Conservation (phyloP, 2,113 vertebrate species). For the Tympanuchus pallidicinctus region DNA sequence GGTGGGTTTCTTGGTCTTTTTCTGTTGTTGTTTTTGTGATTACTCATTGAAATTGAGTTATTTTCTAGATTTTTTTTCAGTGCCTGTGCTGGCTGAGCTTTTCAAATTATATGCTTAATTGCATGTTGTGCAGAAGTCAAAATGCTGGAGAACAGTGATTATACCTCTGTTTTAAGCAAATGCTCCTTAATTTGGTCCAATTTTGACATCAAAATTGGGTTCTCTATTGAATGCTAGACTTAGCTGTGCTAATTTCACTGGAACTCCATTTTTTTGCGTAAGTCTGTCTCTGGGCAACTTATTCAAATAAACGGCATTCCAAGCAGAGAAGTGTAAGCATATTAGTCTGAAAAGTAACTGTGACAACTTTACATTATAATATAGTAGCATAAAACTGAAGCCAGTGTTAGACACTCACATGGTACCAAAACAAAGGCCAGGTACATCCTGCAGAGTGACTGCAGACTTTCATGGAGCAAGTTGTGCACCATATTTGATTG, state of each 20-base stretch:
- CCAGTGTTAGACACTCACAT: not conserved
- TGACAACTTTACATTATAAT: not conserved
- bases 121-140: not conserved
- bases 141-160: not conserved
- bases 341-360: not conserved
- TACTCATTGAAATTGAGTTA: not conserved
- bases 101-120: not conserved
- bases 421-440: too few relatives aligned
- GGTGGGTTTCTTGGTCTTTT: too few relatives aligned
- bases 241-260: not conserved
- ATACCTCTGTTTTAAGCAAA: not conserved
- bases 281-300: not conserved
- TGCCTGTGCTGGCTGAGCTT: not conserved
- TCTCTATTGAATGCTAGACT: not conserved
- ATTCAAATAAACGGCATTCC: not conserved
- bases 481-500: not conserved
- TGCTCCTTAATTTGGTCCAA: not conserved
- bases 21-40: not conserved
- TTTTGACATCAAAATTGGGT: not conserved
- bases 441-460: too few relatives aligned
- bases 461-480: not conserved
- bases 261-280: not conserved
- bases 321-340: not conserved
- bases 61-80: not conserved
- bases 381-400: not conserved